A percentile compares a stretch with the other conserved stretches of the same genome.
Evolutionary conservation across 2,113 vertebrate species (phyloP).

Genomic region (Cebus imitator): DNA sequence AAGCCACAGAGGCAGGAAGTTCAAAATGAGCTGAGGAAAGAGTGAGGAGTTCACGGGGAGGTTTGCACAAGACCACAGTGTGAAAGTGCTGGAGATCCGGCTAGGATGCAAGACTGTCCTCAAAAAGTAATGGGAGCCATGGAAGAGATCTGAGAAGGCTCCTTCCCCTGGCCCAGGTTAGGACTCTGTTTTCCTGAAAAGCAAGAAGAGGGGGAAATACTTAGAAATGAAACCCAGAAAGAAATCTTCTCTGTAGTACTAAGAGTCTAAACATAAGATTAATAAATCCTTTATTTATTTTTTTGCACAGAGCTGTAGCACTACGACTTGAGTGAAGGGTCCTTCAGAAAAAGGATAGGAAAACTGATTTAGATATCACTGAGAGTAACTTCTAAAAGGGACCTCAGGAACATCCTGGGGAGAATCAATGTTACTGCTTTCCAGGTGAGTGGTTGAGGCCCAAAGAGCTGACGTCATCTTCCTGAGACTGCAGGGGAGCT

Average conservation of each 20-base stretch:
- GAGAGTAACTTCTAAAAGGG: background rate
- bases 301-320: background rate
- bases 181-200: background rate
- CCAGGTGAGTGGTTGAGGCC: background rate
- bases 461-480: background rate
- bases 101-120: background rate
- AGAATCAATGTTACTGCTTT: background rate
- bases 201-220: background rate
- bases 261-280: background rate
- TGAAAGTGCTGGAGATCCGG: background rate
- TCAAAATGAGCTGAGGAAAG: background rate
- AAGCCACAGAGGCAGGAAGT: background rate
- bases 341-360: background rate
- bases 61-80: background rate
- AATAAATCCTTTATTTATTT: background rate
- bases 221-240: background rate
- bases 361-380: background rate
- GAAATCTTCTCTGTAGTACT: background rate
- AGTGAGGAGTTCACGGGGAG: background rate
- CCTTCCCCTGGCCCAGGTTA: background rate
- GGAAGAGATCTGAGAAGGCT: background rate
- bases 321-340: background rate
- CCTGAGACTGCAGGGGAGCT: background rate
- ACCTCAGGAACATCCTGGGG: background rate
- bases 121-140: background rate